Evolutionary conservation across 1,140 invertebrate species (phyloP).

Genomic region (Bombus difficillimus): DNA sequence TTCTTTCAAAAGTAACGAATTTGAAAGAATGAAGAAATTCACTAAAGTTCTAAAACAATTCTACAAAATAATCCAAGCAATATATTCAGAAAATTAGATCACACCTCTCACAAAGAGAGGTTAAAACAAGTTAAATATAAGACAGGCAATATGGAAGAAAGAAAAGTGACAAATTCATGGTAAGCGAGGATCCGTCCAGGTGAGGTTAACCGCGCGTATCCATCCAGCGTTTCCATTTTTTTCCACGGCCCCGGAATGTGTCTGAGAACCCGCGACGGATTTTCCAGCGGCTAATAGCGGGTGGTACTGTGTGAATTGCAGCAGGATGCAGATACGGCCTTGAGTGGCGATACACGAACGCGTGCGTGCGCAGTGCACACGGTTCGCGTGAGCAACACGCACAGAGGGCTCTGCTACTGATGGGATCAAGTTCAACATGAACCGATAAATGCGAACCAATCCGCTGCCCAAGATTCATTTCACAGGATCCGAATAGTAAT

Average conservation of each 20-base stretch:
- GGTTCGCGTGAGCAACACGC: constrained; percentile 30
- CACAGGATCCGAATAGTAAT: neutral
- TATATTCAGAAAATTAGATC: too few relatives aligned
- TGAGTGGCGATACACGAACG: constrained; percentile 57
- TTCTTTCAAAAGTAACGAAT: neutral
- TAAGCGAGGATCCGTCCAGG: too few relatives aligned
- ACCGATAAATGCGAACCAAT: neutral
- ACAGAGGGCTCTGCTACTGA: neutral
- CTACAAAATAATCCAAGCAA: too few relatives aligned
- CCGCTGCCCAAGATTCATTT: neutral
- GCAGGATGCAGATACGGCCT: constrained; percentile 69
- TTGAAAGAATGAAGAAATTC: too few relatives aligned
- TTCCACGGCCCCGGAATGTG: constrained; percentile 24
- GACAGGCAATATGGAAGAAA: too few relatives aligned
- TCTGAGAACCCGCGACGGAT: constrained; percentile 42
- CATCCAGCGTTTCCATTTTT: neutral
- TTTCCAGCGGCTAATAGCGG: constrained; percentile 40
- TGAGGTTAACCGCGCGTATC: neutral
- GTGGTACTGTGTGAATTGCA: constrained; percentile 37
- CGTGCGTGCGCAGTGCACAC: constrained; percentile 24
- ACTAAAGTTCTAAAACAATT: too few relatives aligned
- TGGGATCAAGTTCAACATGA: constrained; percentile 1
- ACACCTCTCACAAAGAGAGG: too few relatives aligned
- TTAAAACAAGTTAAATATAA: too few relatives aligned
- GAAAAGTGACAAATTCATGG: too few relatives aligned